Evolutionary conservation across 2,888 invertebrate genomes (phyloP).

Genomic region (Bhutanitis thaidina): DNA sequence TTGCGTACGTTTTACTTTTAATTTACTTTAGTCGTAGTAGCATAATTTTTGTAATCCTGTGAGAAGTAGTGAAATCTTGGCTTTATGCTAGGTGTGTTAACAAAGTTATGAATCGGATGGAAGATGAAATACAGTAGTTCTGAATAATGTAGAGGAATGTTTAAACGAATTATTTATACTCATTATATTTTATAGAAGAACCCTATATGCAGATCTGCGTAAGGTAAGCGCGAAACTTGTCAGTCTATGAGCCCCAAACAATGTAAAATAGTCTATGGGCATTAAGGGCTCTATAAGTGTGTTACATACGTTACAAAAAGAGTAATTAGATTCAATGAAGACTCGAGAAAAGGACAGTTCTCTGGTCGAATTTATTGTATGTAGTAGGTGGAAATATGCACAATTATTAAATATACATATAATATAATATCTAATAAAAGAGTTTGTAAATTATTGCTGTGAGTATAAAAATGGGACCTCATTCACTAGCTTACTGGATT

Average conservation of each 20-base stretch:
- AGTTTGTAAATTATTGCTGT: conserved; percentile 8
- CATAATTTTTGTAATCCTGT: too few species aligned
- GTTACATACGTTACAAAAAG: neutral
- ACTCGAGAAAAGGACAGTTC: neutral
- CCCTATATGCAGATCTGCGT: neutral
- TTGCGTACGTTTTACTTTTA: too few species aligned
- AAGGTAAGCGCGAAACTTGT: too few species aligned
- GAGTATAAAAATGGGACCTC: neutral
- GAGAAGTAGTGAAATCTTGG: too few species aligned
- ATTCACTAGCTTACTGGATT: neutral
- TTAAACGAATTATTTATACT: conserved; percentile 11
- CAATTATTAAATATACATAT: too few species aligned
- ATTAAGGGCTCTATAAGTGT: neutral
- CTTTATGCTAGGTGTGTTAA: too few species aligned
- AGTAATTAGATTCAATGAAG: neutral
- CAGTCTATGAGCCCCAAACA: neutral
- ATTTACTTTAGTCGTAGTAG: too few species aligned
- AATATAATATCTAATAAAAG: neutral
- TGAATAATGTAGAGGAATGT: neutral
- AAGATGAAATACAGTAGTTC: neutral
- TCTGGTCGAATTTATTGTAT: neutral
- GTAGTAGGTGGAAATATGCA: conserved; percentile 2
- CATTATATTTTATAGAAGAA: neutral
- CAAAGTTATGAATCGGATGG: neutral
- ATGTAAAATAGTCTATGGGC: neutral